Conservation (phyloP, 37 sponge, comb jelly and placozoan genomes). For the Bolinopsis microptera region DNA sequence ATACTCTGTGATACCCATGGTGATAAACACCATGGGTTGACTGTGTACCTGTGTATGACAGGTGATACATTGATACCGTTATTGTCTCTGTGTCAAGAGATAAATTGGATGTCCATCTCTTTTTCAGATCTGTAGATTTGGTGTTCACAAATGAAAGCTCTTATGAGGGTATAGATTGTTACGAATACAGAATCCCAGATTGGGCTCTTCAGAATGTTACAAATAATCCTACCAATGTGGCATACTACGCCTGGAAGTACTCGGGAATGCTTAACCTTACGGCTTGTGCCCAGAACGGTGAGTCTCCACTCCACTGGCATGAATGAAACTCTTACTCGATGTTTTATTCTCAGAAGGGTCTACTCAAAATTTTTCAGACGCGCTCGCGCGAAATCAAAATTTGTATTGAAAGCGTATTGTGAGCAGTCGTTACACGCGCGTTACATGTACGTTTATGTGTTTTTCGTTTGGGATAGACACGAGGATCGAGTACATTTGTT, state of each 20-base stretch:
- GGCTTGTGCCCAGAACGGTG: background rate
- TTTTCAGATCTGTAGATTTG: background rate
- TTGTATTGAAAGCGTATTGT: background rate
- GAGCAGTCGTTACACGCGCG: conserved; percentile 31
- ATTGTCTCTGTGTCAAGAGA: too few species aligned
- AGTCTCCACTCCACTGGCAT: background rate
- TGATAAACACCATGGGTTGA: too few species aligned
- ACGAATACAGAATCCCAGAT: background rate
- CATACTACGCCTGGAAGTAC: conserved; percentile 42
- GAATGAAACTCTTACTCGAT: too few species aligned
- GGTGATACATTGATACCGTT: too few species aligned
- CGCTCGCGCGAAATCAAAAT: background rate
- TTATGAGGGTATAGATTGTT: background rate
- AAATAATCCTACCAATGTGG: conserved; percentile 12
- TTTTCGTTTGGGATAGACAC: too few species aligned
- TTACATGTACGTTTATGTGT: background rate
- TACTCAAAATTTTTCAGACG: background rate
- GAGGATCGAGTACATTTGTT: too few species aligned
- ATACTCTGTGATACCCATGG: too few species aligned
- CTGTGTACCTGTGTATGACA: too few species aligned
- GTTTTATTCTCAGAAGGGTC: too few species aligned
- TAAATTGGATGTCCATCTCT: too few species aligned
- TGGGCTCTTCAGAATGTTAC: conserved; percentile 15
- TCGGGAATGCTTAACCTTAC: conserved; percentile 58
- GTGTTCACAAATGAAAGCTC: background rate